Evolutionary conservation across 2,797 vertebrate species (phyloP), one percentile per base, ranked within the genome.

Genomic region (Hemitrygon akajei): DNA sequence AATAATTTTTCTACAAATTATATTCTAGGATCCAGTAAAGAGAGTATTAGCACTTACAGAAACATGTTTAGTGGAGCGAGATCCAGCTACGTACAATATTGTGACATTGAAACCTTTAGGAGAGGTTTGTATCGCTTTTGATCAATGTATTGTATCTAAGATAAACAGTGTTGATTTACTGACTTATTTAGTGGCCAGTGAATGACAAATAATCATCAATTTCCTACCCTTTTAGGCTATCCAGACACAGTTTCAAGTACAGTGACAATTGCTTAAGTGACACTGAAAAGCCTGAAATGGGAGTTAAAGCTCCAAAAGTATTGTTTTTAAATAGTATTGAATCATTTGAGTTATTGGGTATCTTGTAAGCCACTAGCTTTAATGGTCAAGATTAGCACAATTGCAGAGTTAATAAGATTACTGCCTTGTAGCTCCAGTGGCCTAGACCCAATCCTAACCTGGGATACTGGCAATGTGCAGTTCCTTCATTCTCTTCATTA

Each of bases 11-110:
- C 20, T 6, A 69, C 66, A 34, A 37, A 66, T 20, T 71, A 25
- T 92, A 95, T 95, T 94, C 63, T 94, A 99, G 99, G 99, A 99
- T 94, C 98, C 99, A 6, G 96, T 98, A 14, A 99, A 98, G 95
- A 98, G 99, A 95, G 97, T 99, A 82, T 95, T 99, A 94, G 98
- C 98, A 30, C 98, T 99, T 94, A 99, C 99, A 47, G 99, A 99
- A 97, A 99, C 98, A 1, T 99, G 98, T 95, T 96, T 99, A 94
- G 98, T 99, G 94, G 99, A 99, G 95, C 96, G 99, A 94, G 99
- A 99, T 95, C 98, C 98, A 16, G 98, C 98, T 93, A 99, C 99
- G 0, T 99, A 99, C 95, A 99, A 99, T 96, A 99, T 99, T 93
- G 98, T 98, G 94, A 99, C 99, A 94, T 94, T 99, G 95, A 99